A percentile compares a stretch with the other conserved stretches of the same genome.
phyloP scores from a whole-genome alignment of 2,888 invertebrate species.

The Acleris emargana region DNA sequence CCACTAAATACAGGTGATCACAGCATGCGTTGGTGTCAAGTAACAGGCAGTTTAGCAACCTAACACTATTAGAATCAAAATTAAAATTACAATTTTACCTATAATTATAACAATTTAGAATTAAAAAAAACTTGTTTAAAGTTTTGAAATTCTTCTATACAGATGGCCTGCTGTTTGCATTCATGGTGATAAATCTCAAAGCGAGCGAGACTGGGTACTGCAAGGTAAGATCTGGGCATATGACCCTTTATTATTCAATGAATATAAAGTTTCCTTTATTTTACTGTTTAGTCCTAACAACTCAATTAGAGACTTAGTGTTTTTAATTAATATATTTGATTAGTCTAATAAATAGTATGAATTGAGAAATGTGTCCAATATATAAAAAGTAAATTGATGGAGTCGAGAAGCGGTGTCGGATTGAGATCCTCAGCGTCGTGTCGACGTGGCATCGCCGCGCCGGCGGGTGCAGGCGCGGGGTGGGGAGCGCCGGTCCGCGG shows the following conservation, averaged over 20 bases:
- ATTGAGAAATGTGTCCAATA: slow-evolving; percentile 1
- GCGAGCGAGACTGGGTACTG: slow-evolving; percentile 96
- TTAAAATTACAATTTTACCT: no score
- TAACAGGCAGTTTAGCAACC: no score
- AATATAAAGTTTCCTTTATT: slow-evolving; percentile 31
- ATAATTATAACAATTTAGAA: no score
- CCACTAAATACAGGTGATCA: no score
- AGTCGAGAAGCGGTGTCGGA: slow-evolving; percentile 73
- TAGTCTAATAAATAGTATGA: neutral
- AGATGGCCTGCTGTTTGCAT: slow-evolving; percentile 94
- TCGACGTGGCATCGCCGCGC: slow-evolving; percentile 30
- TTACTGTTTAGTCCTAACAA: slow-evolving; percentile 14
- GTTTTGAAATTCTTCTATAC: slow-evolving; percentile 48
- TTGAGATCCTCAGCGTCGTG: slow-evolving; percentile 51
- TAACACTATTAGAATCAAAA: no score
- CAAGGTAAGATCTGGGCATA: slow-evolving; percentile 84
- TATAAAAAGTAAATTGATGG: slow-evolving; percentile 40
- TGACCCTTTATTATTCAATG: slow-evolving; percentile 19
- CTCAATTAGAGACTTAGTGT: slow-evolving; percentile 8
- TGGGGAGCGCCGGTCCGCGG: slow-evolving; percentile 40
- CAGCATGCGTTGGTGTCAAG: no score
- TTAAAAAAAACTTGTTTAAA: no score
- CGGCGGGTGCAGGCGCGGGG: slow-evolving; percentile 44
- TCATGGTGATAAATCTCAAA: slow-evolving; percentile 97
- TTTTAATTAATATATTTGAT: neutral